Base-by-base conservation (phyloP, 2,113 vertebrate genomes). In the Stictonetta naevosa region DNA sequence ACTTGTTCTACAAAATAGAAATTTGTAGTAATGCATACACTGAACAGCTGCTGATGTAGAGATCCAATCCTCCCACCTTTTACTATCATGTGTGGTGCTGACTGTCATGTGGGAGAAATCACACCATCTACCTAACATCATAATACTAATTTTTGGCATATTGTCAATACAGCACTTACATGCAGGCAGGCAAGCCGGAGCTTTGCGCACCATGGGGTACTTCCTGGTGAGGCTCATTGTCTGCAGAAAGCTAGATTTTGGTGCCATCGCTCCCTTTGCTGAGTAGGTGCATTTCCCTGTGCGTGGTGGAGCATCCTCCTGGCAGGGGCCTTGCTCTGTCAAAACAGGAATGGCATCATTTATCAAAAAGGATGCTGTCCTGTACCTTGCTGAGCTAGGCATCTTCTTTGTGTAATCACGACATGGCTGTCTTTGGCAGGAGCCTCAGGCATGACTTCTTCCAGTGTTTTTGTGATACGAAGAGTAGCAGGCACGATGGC, bases 41-140 rank as follows among this genome's bases (percentile, higher is more conserved):
- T 64, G 29, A 50, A 79, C 36, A 87, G n/a, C 21, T 77, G 56
- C 50, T 89, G 46, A 5, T 81, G 18, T 53, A 66, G 77, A 74
- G 69, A 82, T 40, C 16, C 23, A n/a, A 23, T 20, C n/a, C n/a
- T 84, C 46, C 19, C 38, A 71, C n/a, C 22, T 7, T 75, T 67
- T 34, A 25, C 19, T 71, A 2, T 44, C 28, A 5, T 15, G 34
- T 0, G 0, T 46, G 23, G 17, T 59, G 29, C 53, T 82, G 34
- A 48, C 23, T 46, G 10, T 33, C 62, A 40, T 20, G 36, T 29
- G 4, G 34, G 7, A 28, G 50, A 81, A 86, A 17, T 73, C 44
- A 10, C 29, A 25, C 18, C 0, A 0, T 25, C 38, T 73, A 12
- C 55, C 33, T 10, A 26, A 33, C 0, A 0, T 8, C 14, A 13